Evolutionary conservation across 2,888 invertebrate species (phyloP), one percentile per base, ranked within the genome.

Genomic region (Parnassius smintheus): DNA sequence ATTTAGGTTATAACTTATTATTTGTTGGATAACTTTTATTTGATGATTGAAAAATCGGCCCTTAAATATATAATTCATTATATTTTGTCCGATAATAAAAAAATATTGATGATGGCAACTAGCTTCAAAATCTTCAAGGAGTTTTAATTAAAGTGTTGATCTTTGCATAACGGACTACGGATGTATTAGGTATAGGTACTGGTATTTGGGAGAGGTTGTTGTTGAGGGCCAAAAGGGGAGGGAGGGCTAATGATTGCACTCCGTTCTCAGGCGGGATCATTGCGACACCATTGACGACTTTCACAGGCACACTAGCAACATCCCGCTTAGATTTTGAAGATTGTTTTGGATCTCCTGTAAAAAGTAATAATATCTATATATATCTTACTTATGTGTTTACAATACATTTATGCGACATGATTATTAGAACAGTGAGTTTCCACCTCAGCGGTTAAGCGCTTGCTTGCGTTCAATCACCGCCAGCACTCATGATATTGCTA

Each of bases 131-230:
- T 9, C 11, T 51, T 63, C 48, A 62, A 9, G 70, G 72, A 9
- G 65, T 64, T 52, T 68, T 69, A 22, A 86, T 69, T 46, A 88
- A 68, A 2, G 88, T 86, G 65, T 83, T 87, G 2, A 89, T 75
- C 75, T 86, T 88, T 51, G 85, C 81, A 59, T 90, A 90, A 68
- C 83, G 84, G 1, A 90, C 80, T 8, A 90, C 73, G 1, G 88
- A 86, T n/a, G 86, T 83, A 61, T 90, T 90, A 0, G 89, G 88
- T 68, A 90, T 86, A 0, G 89, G 89, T 1, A 90, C 84, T 0
- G 89, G 89, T 62, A 90, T 83, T 8, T 78, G 70, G 1, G 86
- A 81, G 13, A 88, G 66, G 62, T 86, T 89, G 53, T 80, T 84
- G 66, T 88, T 87, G 0, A 90, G 70, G 2, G 81, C 71, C 1